phyloP scores from a whole-genome alignment of 1,140 invertebrate species.

The Oryctes rhinoceros region DNA sequence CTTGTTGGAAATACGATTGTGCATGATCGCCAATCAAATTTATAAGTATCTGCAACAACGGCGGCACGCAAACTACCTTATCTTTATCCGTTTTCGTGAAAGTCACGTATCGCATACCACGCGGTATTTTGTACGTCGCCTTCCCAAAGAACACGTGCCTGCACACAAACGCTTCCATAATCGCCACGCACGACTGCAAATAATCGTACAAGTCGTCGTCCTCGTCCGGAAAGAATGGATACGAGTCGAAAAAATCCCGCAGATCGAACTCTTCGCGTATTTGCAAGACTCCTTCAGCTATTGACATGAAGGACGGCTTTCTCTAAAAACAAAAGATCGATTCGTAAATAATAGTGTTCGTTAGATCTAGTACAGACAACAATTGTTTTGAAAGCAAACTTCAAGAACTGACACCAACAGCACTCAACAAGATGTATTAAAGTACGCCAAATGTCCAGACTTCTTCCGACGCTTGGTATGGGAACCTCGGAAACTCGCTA shows the following conservation, averaged over 20 bases:
- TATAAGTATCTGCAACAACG: slow-evolving; percentile 11
- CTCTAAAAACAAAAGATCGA: not conserved
- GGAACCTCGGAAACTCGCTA: too few relatives aligned
- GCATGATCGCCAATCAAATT: slow-evolving; percentile 16
- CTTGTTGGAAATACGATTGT: slow-evolving; percentile 1
- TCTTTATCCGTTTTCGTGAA: not conserved
- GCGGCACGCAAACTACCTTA: not conserved
- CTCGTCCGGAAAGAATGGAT: not conserved
- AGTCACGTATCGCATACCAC: slow-evolving; percentile 29
- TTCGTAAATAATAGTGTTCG: not conserved
- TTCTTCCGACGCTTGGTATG: not conserved
- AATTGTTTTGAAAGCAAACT: too few relatives aligned
- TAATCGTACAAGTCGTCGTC: not conserved
- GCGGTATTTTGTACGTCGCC: slow-evolving; percentile 46
- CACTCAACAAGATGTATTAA: not conserved
- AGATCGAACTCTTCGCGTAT: not conserved
- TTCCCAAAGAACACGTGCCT: slow-evolving; percentile 46
- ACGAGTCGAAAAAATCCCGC: not conserved
- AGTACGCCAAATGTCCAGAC: too few relatives aligned
- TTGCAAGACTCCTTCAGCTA: not conserved
- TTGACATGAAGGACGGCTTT: not conserved
- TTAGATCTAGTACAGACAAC: too few relatives aligned
- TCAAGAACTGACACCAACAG: not conserved
- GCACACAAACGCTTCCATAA: slow-evolving; percentile 46
- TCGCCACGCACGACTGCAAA: not conserved